These are phyloP conservation scores for Strigamia transsilvanica DNA, from an alignment of 2,888 invertebrate genomes.

Conservation along the genomic window DNA sequence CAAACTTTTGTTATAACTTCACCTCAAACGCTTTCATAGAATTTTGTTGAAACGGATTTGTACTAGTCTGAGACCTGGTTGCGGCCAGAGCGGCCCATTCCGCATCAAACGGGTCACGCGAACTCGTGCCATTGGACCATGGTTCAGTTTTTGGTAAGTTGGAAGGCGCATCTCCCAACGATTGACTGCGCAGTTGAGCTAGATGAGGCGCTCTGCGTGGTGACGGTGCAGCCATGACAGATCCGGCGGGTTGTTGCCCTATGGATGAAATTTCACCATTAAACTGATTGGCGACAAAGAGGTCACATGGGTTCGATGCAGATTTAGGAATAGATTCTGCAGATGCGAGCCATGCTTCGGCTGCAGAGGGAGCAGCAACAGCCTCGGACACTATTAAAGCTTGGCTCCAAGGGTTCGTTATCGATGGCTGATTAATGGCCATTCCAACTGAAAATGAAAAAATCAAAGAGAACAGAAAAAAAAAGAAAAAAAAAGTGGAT, in stretches of 20 bases:
- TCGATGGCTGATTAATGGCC: slow-evolving; percentile 17
- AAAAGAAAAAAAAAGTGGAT: slow-evolving; percentile 2
- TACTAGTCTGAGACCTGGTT: slow-evolving; percentile 65
- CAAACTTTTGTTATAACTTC: slow-evolving; percentile 67
- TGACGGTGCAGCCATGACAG: slow-evolving; percentile 56
- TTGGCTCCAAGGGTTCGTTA: slow-evolving; percentile 25
- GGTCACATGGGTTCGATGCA: slow-evolving; percentile 56
- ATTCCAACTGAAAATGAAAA: slow-evolving; percentile 24
- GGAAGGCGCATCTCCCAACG: slow-evolving; percentile 66
- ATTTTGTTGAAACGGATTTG: slow-evolving; percentile 70
- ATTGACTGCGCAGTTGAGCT: slow-evolving; percentile 66
- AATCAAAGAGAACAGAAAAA: slow-evolving; percentile 1
- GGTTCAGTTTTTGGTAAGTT: slow-evolving; percentile 54
- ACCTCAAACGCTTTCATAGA: slow-evolving; percentile 71
- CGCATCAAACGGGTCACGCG: slow-evolving; percentile 80
- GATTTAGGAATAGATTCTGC: slow-evolving; percentile 52
- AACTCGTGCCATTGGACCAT: slow-evolving; percentile 54
- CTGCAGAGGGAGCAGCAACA: slow-evolving; percentile 51
- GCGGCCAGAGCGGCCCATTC: slow-evolving; percentile 80
- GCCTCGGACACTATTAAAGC: slow-evolving; percentile 31
- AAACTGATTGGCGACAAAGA: slow-evolving; percentile 56
- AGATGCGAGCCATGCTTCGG: slow-evolving; percentile 58
- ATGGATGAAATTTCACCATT: slow-evolving; percentile 37
- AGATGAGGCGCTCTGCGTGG: slow-evolving; percentile 70
- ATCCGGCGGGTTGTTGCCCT: slow-evolving; percentile 56